Evolutionary conservation across 2,888 invertebrate genomes (phyloP), one percentile per base, ranked within the genome.

Genomic region (Drosophila demipolita): DNA sequence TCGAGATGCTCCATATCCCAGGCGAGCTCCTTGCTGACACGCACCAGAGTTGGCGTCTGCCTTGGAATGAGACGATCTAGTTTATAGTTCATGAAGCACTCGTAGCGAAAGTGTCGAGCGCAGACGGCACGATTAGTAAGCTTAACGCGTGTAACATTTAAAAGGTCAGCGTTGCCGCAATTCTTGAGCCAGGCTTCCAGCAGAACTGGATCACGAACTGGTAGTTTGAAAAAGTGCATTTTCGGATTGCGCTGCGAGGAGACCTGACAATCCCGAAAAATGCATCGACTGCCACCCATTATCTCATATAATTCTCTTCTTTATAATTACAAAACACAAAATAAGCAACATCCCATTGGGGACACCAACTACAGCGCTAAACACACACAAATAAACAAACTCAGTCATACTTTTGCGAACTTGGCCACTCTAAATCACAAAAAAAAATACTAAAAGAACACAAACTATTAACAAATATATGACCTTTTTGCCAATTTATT

Each of bases 281-380:
- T 90, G 78, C 94, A 95, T 23, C 94, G 93, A 70, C 94, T 94
- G 4, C 94, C 94, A 45, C 94, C 94, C 94, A 94, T 82, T 17
- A 17, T 54, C 32, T 49, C 20, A 38, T 33, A 20, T 15, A 29
- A 17, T 45, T 26, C 1, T 5, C 11, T 48, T 52, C 52, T 45
- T 36, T 12, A n/a, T 23, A 45, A 49, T 29, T 50, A 65, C 3
- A 59, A 45, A n/a, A 11, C 20, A 15, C 17, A 50, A 15, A 20
- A 42, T 59, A 42, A 75, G 60, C 52, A 61, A 45, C 54, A 23
- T 9, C n/a, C 23, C 20, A n/a, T 26, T 11, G 8, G 35, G 20
- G 23, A 38, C n/a, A 1, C 8, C 4, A 38, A 23, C 3, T 42
- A 23, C 42, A 23, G 53, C 32, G 35, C 60, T 54, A 59, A 71